phyloP scores from a whole-genome alignment of 2,888 invertebrate genomes.

The Rapana venosa region DNA sequence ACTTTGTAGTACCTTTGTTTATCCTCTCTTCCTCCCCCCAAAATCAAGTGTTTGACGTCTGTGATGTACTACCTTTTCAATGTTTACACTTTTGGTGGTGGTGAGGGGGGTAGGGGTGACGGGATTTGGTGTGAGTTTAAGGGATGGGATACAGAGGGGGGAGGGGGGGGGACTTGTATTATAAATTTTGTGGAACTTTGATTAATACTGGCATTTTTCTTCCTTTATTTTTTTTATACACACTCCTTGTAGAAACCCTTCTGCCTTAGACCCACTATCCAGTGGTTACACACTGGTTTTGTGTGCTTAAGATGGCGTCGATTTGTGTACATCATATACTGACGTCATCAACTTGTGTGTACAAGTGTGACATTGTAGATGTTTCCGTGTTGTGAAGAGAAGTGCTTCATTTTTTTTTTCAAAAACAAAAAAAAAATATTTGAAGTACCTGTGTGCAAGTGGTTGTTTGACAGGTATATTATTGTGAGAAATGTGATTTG shows the following conservation, averaged over 20 bases:
- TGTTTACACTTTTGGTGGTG: too few species aligned
- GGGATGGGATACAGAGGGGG: too few species aligned
- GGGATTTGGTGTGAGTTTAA: too few species aligned
- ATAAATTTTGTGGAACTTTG: too few species aligned
- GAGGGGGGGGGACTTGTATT: too few species aligned
- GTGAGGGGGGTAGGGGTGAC: too few species aligned
- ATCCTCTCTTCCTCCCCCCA: too few species aligned
- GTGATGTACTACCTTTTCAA: too few species aligned
- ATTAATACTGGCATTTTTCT: neutral
- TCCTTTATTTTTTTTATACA: neutral
- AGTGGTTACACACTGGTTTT: neutral
- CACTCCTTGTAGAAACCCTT: neutral
- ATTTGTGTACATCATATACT: neutral
- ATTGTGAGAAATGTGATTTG: conserved; percentile 29
- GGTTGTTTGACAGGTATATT: conserved; percentile 10
- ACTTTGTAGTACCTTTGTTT: too few species aligned
- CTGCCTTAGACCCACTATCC: neutral
- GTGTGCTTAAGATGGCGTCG: neutral
- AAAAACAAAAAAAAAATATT: neutral
- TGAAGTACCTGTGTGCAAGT: neutral
- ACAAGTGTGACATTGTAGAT: neutral
- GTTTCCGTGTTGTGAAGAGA: neutral
- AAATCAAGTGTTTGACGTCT: too few species aligned
- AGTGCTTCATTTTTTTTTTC: neutral
- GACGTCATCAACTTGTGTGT: conserved; percentile 14